These are phyloP conservation scores for Drosophila buzzatii DNA, from an alignment of 2,888 invertebrate genomes.

Conservation along the genomic window DNA sequence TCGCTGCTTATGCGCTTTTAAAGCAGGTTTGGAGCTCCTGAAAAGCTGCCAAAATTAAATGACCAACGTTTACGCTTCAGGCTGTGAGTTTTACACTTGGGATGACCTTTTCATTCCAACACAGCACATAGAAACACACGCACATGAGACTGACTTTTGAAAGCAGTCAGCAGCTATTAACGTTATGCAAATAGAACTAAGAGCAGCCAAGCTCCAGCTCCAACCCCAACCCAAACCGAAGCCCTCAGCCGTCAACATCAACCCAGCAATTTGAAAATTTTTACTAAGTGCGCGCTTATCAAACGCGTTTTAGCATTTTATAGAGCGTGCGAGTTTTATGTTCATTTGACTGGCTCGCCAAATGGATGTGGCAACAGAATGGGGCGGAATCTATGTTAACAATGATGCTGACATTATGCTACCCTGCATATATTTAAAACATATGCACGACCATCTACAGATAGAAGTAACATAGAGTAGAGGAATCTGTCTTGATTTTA, in stretches of 20 bases:
- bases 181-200: conserved; percentile 53
- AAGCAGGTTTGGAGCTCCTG: not conserved
- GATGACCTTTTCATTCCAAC: conserved; percentile 44
- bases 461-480: too few relatives aligned
- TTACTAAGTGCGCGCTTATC: conserved; percentile 56
- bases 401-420: conserved; percentile 13
- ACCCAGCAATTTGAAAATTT: conserved; percentile 44
- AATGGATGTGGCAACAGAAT: not conserved
- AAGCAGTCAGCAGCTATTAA: conserved; percentile 45
- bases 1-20: not conserved
- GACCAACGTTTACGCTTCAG: conserved; percentile 46
- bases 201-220: conserved; percentile 5
- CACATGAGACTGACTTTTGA: conserved; percentile 51
- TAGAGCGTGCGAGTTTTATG: conserved; percentile 74
- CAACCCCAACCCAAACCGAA: not conserved
- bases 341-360: conserved; percentile 33
- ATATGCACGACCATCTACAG: not conserved
- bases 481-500: not conserved
- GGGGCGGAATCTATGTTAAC: not conserved
- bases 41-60: conserved; percentile 44
- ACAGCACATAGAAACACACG: not conserved
- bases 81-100: conserved; percentile 58
- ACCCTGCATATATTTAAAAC: not conserved
- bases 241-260: not conserved
- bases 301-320: conserved; percentile 62